Evolutionary conservation across 1,140 invertebrate genomes (phyloP), one percentile per base, ranked within the genome.

Genomic region (Ctenoplectra terminalis): DNA sequence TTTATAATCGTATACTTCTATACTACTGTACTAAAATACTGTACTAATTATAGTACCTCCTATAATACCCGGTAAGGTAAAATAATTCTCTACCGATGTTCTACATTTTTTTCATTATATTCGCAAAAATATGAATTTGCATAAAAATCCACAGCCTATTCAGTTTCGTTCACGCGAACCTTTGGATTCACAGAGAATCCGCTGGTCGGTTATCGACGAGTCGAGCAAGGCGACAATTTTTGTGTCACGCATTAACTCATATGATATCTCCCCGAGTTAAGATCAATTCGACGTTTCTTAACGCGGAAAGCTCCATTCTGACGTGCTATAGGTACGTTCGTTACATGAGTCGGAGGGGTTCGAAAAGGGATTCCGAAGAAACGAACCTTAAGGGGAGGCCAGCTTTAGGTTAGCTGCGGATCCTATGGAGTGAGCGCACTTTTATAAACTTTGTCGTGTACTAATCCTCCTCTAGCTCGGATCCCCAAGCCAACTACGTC

Each of bases 361-460:
- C 60, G 73, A 54, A 56, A 80, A 73, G 66, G 70, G 79, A 81
- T 67, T 82, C 43, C 52, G 74, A 56, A 64, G 70, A 83, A 81
- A 58, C 64, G 81, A 83, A 52, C 64, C 63, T 72, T 66, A 78
- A 85, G 71, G 77, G 79, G 67, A 83, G 81, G 83, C 66, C 83
- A 83, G 84, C 88, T 88, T 87, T 91, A 87, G 83, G 86, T 83
- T 84, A 69, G 79, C 83, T 72, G 46, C 64, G 70, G 67, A 77
- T 88, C 81, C 73, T 50, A 40, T 83, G 87, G 85, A 86, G 80
- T 73, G 78, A 89, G 87, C 77, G 77, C 86, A 92, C 92, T 93
- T 93, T 94, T 93, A 93, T 91, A 93, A 94, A 93, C 87, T 93
- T 93, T 90, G 89, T 90, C 87, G 80, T 89, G 88, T 87, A 91